Conservation (phyloP, 2,888 invertebrate genomes). For the Tillus elongatus region DNA sequence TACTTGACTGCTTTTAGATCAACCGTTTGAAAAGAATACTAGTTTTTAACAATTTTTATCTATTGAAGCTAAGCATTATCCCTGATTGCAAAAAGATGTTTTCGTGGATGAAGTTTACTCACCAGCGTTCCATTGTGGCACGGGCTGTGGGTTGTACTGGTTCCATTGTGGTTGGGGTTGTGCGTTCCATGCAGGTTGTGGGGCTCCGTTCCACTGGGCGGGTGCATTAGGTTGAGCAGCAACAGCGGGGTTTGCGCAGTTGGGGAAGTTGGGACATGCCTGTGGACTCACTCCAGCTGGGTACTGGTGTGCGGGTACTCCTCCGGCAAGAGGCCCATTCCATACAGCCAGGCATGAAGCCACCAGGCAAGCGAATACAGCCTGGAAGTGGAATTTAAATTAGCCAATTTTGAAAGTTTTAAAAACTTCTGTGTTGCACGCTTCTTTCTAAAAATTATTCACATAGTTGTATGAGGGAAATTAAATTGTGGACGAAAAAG, state of each 20-base stretch:
- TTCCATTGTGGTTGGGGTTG: constrained; percentile 20
- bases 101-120: no score
- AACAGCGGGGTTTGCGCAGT: constrained; percentile 39
- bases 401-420: no score
- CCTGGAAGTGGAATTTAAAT: constrained; percentile 28
- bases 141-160: constrained; percentile 25
- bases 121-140: constrained; percentile 24
- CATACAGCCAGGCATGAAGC: constrained; percentile 34
- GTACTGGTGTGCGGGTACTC: constrained; percentile 35
- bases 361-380: constrained; percentile 35
- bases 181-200: constrained; percentile 18
- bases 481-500: no score
- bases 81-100: constrained; percentile 16
- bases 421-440: no score
- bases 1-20: no score
- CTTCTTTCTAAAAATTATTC: no score
- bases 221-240: constrained; percentile 35
- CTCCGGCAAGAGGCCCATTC: constrained; percentile 40
- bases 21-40: no score
- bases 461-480: no score
- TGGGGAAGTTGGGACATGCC: constrained; percentile 41
- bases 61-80: no score
- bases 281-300: constrained; percentile 41
- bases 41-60: no score
- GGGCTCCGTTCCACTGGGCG: constrained; percentile 21